phyloP scores from a whole-genome alignment of 2,888 invertebrate species.

The Pammene aurita region DNA sequence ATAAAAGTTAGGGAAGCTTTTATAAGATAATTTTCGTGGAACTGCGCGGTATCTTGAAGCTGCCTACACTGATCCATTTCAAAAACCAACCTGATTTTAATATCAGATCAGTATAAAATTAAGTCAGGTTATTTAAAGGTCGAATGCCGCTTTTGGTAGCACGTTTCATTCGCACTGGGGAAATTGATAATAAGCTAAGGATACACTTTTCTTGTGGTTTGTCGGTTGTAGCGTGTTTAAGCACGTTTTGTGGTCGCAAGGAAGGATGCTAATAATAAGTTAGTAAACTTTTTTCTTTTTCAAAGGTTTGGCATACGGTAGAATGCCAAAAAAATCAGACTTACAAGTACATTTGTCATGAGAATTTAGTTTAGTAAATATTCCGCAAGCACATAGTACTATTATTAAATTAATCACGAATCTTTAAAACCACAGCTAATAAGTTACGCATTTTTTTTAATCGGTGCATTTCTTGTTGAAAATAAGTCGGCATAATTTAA shows the following conservation, averaged over 20 bases:
- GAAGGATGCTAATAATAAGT: neutral
- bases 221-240: neutral
- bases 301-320: neutral
- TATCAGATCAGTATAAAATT: too few relatives aligned
- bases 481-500: neutral
- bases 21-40: too few relatives aligned
- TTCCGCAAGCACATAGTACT: too few relatives aligned
- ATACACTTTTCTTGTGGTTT: constrained; percentile 6
- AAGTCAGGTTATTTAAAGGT: neutral
- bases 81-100: too few relatives aligned
- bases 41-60: too few relatives aligned
- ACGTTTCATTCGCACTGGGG: constrained; percentile 12
- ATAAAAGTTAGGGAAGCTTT: too few relatives aligned
- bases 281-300: neutral
- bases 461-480: neutral
- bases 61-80: too few relatives aligned
- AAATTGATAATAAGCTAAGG: constrained; percentile 21
- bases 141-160: neutral
- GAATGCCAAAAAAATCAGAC: too few relatives aligned
- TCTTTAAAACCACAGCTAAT: too few relatives aligned
- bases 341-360: too few relatives aligned
- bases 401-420: too few relatives aligned
- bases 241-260: neutral
- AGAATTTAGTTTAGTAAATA: too few relatives aligned
- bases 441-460: neutral